phyloP scores from a whole-genome alignment of 1,140 invertebrate genomes.

The Drosophila insularis region DNA sequence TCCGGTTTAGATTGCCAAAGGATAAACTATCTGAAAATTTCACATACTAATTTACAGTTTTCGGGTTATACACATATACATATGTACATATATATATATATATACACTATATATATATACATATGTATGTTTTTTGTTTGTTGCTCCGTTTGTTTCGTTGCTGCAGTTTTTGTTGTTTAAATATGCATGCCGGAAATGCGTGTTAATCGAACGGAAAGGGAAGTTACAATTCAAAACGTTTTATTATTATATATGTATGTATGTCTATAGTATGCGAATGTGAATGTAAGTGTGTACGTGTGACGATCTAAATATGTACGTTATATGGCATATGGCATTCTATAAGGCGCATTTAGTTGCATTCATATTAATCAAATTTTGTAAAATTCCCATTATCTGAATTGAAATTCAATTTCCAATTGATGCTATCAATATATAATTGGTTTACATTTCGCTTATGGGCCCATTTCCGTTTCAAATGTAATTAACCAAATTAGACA shows the following conservation, averaged over 20 bases:
- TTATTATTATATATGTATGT: conserved; percentile 13
- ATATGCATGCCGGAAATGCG: conserved; percentile 65
- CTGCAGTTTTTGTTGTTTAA: conserved; percentile 21
- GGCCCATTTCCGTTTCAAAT: conserved; percentile 22
- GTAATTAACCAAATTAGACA: conserved; percentile 37
- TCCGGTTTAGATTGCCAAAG: conserved; percentile 62
- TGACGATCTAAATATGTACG: not conserved
- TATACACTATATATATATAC: not conserved
- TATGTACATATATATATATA: not conserved
- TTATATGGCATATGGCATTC: not conserved
- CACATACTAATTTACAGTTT: conserved; percentile 71
- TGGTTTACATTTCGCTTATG: conserved; percentile 37
- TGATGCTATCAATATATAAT: conserved; percentile 36
- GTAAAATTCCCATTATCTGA: conserved; percentile 5
- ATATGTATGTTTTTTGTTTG: not conserved
- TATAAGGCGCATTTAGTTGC: not conserved
- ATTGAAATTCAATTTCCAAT: conserved; percentile 14
- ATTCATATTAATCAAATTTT: conserved; percentile 17
- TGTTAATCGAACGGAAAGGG: conserved; percentile 73
- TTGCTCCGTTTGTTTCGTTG: not conserved
- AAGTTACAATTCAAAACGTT: conserved; percentile 48
- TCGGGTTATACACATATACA: not conserved
- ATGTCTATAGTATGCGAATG: not conserved
- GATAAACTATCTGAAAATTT: conserved; percentile 73
- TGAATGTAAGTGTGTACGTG: not conserved